Evolutionary conservation across 2,888 invertebrate species (phyloP).

Genomic region (Sepioteuthis lessoniana): DNA sequence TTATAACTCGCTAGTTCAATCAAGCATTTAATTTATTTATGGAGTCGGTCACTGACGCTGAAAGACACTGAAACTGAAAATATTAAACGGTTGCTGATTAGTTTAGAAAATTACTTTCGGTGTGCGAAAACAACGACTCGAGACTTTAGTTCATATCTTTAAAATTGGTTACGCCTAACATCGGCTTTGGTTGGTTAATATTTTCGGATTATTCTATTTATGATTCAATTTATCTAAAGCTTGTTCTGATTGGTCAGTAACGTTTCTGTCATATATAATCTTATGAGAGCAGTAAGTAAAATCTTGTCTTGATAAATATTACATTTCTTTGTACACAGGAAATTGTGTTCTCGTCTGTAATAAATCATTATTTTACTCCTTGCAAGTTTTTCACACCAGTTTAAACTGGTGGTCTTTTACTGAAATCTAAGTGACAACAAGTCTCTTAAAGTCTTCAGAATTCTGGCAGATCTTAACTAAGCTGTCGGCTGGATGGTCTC

Average conservation of each 20-base stretch:
- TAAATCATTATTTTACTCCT: too few species aligned
- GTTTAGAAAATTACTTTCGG: background rate
- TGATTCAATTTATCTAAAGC: background rate
- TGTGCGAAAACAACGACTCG: background rate
- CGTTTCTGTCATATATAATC: background rate
- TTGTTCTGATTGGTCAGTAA: background rate
- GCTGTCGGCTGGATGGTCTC: too few species aligned
- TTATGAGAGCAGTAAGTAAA: background rate
- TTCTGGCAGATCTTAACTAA: too few species aligned
- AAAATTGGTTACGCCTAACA: background rate
- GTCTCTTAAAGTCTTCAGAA: too few species aligned
- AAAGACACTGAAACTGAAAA: slow-evolving; percentile 4
- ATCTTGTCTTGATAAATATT: too few species aligned
- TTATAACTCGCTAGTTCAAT: background rate
- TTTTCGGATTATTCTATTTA: background rate
- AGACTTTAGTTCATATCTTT: background rate
- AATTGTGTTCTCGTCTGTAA: too few species aligned
- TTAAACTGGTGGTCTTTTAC: too few species aligned
- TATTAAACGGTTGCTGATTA: background rate
- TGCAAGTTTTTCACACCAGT: too few species aligned
- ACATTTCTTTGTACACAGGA: too few species aligned
- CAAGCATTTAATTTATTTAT: slow-evolving; percentile 9
- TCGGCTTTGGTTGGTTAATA: background rate
- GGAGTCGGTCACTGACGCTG: background rate
- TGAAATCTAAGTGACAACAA: too few species aligned